Conservation (phyloP, 2,797 vertebrate genomes). For the Crypturellus tataupa region DNA sequence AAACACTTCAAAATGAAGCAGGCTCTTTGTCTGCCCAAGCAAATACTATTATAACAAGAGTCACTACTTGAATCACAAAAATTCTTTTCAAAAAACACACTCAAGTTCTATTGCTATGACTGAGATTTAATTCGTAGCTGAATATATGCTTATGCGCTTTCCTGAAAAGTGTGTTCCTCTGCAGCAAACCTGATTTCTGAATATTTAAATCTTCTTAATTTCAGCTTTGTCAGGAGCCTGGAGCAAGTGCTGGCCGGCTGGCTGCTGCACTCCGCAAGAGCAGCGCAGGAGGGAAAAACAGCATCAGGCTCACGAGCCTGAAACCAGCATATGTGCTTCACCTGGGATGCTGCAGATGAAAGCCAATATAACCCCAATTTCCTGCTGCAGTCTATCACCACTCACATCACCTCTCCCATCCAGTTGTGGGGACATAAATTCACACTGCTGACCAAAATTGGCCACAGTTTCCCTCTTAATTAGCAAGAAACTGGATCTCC, state of each 20-base stretch:
- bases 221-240: neutral
- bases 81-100: neutral
- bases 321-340: neutral
- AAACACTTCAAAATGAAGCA: neutral
- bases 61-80: neutral
- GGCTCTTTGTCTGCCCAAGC: neutral
- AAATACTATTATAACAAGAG: neutral
- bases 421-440: neutral
- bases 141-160: neutral
- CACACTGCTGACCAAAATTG: neutral
- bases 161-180: neutral
- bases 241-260: neutral
- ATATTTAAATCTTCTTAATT: neutral
- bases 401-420: neutral
- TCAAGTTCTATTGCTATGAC: neutral
- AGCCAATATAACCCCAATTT: constrained; percentile 2
- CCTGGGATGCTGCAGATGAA: neutral
- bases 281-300: neutral
- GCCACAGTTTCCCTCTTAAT: neutral
- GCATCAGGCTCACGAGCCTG: neutral
- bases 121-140: neutral
- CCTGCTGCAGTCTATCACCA: constrained; percentile 18
- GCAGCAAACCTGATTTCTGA: neutral
- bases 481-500: neutral
- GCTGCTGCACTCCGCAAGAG: neutral